Evolutionary conservation across 2,888 invertebrate species (phyloP).

Genomic region (Eledona agricola): DNA sequence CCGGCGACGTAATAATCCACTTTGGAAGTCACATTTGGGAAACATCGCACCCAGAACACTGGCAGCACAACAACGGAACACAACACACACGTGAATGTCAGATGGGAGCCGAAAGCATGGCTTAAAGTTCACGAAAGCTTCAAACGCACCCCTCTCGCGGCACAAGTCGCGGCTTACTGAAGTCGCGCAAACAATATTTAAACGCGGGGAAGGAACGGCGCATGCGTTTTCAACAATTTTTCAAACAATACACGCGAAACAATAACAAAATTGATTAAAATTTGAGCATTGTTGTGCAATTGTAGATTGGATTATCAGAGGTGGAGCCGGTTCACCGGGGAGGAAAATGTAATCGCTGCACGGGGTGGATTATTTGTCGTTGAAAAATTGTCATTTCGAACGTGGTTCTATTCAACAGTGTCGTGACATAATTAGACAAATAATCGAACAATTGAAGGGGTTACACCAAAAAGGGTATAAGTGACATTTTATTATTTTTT

Average conservation of each 20-base stretch:
- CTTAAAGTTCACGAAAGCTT: constrained; percentile 1
- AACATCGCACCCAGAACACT: constrained; percentile 6
- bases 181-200: constrained; percentile 31
- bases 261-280: constrained; percentile 41
- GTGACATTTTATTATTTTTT: too few species aligned
- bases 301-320: constrained; percentile 7
- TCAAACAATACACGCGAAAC: constrained; percentile 33
- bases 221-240: constrained; percentile 33
- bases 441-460: constrained; percentile 18
- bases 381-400: too few species aligned
- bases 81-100: constrained; percentile 21
- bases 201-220: constrained; percentile 21
- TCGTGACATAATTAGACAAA: constrained; percentile 12
- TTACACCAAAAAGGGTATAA: too few species aligned
- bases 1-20: too few species aligned
- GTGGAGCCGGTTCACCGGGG: constrained; percentile 5
- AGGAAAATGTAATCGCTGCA: background rate
- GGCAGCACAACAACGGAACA: background rate
- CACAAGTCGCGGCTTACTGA: constrained; percentile 33
- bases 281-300: constrained; percentile 32
- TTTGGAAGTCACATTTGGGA: too few species aligned
- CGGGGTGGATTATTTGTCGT: background rate
- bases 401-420: too few species aligned
- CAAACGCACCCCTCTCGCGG: constrained; percentile 21
- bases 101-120: constrained; percentile 37